These are phyloP conservation scores for Tholera decimalis DNA, from an alignment of 2,888 invertebrate species.

Conservation along the genomic window DNA sequence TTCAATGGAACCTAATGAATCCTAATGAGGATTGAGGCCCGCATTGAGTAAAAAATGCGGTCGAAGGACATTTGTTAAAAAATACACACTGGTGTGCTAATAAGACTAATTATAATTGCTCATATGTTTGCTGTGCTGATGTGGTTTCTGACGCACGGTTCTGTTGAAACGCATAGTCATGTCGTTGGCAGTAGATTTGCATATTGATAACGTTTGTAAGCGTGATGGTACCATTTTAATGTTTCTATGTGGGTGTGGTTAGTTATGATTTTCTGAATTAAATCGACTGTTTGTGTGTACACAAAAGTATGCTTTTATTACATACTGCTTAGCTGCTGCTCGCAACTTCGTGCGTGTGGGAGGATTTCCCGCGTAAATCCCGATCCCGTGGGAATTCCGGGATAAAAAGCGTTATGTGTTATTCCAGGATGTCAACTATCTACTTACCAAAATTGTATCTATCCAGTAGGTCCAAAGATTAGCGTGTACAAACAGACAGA, in stretches of 20 bases:
- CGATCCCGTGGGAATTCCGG: no score
- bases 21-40: constrained; percentile 51
- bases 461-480: no score
- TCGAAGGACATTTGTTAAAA: constrained; percentile 56
- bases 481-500: no score
- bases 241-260: background rate
- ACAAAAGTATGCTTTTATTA: no score
- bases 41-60: constrained; percentile 63
- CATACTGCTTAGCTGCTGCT: no score
- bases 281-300: background rate
- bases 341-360: no score
- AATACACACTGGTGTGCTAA: constrained; percentile 48
- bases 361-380: no score
- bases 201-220: constrained; percentile 24
- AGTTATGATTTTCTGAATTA: background rate
- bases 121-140: constrained; percentile 24
- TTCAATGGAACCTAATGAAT: no score
- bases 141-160: constrained; percentile 41
- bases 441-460: no score
- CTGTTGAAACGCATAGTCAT: constrained; percentile 35
- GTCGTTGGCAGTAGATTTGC: constrained; percentile 39
- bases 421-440: no score
- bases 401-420: no score
- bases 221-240: background rate
- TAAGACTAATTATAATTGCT: constrained; percentile 49